These are phyloP conservation scores for Eclectus roratus DNA, from an alignment of 2,113 vertebrate genomes.

Conservation along the genomic window DNA sequence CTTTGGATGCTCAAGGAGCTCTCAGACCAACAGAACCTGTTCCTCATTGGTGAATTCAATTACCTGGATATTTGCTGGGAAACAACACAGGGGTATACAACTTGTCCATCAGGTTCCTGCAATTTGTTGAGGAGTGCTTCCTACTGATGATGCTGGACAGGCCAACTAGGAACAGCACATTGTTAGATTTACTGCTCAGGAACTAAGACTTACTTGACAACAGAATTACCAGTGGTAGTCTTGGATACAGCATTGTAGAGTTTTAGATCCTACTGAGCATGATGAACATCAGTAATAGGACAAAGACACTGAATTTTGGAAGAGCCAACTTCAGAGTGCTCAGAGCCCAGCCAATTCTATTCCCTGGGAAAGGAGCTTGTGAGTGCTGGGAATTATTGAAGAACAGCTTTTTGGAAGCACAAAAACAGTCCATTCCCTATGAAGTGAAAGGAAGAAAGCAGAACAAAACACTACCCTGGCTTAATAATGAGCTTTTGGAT, in stretches of 20 bases:
- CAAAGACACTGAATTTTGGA: not conserved
- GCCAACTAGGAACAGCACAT: not conserved
- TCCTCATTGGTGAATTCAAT: not conserved
- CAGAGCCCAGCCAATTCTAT: not conserved
- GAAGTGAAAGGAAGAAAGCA: not conserved
- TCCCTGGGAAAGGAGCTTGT: not conserved
- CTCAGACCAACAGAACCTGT: not conserved
- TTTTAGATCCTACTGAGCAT: not conserved
- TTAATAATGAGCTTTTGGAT: not conserved
- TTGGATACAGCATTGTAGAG: not conserved
- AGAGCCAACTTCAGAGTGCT: not conserved
- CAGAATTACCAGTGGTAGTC: too few species aligned
- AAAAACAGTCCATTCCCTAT: not conserved
- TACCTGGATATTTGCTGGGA: not conserved
- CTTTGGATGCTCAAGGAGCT: not conserved
- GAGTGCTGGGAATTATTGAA: not conserved
- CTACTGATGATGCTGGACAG: not conserved
- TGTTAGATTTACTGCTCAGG: not conserved
- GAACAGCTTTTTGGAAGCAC: not conserved
- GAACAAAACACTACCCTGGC: fast-evolving
- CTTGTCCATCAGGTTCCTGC: not conserved
- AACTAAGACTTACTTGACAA: not conserved
- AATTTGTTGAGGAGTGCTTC: not conserved
- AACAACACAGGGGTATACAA: fast-evolving
- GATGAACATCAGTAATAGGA: not conserved